A percentile compares a stretch with the other conserved stretches of the same genome.
phyloP scores from a whole-genome alignment of 2,888 invertebrate genomes.

The Nebria salina region DNA sequence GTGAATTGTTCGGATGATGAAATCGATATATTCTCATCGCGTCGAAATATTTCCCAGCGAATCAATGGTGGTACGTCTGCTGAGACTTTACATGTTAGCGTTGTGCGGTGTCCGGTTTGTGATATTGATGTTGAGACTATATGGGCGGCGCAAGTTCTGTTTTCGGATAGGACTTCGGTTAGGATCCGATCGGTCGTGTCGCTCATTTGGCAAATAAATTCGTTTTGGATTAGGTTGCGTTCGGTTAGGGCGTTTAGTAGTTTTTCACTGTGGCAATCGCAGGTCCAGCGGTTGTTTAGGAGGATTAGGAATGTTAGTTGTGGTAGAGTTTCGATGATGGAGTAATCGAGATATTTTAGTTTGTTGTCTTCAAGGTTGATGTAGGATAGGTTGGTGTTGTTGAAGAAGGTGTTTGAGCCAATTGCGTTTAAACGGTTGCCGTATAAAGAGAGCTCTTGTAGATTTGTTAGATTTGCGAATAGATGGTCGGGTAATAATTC shows the following conservation, averaged over 20 bases:
- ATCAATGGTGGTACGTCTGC: not conserved
- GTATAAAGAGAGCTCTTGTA: conserved; percentile 2
- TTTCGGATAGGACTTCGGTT: not conserved
- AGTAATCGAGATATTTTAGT: not conserved
- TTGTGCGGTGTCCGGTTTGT: not conserved
- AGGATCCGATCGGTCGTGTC: not conserved
- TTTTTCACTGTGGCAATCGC: not conserved
- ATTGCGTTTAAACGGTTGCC: not conserved
- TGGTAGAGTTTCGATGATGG: not conserved
- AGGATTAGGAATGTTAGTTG: not conserved
- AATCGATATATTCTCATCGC: not conserved
- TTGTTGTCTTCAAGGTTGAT: conserved; percentile 6
- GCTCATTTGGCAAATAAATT: not conserved
- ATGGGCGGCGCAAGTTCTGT: not conserved
- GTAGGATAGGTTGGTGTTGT: conserved; percentile 2
- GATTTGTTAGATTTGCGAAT: conserved; percentile 9
- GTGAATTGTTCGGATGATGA: not conserved
- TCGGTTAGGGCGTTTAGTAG: not conserved
- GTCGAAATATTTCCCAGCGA: not conserved
- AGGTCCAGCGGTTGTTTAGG: not conserved
- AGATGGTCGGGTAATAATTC: not conserved
- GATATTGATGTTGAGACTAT: not conserved
- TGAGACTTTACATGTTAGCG: not conserved
- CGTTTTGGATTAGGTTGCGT: not conserved
- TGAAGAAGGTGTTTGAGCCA: not conserved